A percentile compares a stretch with the other conserved stretches of the same genome.
Conservation (phyloP, 1,140 invertebrate genomes). For the Drosophila serrata region DNA sequence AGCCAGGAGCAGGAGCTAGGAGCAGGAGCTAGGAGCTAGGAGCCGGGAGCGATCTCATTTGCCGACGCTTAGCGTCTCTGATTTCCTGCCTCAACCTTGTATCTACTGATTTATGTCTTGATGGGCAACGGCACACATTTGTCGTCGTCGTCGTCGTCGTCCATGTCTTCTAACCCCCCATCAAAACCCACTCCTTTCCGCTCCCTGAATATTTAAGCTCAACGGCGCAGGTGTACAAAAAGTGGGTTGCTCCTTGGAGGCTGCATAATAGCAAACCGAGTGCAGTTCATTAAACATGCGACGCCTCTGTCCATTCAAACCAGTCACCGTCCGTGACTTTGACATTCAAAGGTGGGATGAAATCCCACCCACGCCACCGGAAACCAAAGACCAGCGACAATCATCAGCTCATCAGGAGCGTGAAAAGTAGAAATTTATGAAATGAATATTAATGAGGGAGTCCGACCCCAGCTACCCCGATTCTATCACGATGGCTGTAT, state of each 20-base stretch:
- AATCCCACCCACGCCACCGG: too few relatives aligned
- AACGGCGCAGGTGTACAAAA: constrained; percentile 14
- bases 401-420: background rate
- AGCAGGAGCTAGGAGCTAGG: background rate
- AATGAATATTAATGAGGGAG: constrained; percentile 62
- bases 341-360: constrained; percentile 34
- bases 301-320: constrained; percentile 7
- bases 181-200: background rate
- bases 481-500: too few relatives aligned
- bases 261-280: constrained; percentile 40
- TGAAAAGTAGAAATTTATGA: constrained; percentile 50
- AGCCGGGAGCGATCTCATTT: constrained; percentile 47
- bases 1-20: background rate
- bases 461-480: too few relatives aligned
- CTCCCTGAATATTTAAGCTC: background rate
- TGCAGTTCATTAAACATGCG: constrained; percentile 62
- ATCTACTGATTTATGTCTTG: constrained; percentile 69
- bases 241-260: constrained; percentile 1
- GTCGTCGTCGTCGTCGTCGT: constrained; percentile 31
- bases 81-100: constrained; percentile 20
- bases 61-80: constrained; percentile 23
- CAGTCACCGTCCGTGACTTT: constrained; percentile 50
- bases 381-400: background rate
- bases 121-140: constrained; percentile 67
- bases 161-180: accelerated